A percentile compares a stretch with the other conserved stretches of the same genome.
Evolutionary conservation across 2,888 invertebrate genomes (phyloP).

Genomic region (Cataglyphis rosenhaueri): DNA sequence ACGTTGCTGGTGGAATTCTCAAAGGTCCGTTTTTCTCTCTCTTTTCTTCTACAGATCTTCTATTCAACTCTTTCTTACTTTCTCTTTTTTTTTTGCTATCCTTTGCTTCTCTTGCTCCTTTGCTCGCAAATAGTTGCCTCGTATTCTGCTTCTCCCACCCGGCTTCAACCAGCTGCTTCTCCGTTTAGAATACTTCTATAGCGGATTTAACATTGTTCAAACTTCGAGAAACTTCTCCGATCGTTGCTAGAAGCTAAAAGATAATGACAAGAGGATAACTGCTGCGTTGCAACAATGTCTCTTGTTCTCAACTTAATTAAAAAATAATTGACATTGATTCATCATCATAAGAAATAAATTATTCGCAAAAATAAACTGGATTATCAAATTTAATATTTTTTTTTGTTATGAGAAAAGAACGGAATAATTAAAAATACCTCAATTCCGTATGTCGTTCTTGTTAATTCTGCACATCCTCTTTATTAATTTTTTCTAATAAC

Average conservation of each 20-base stretch:
- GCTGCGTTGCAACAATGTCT: not conserved
- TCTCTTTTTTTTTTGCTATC: conserved; percentile 1
- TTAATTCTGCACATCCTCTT: not conserved
- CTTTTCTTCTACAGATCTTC: conserved; percentile 17
- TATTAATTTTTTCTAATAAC: not conserved
- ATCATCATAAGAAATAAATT: not conserved
- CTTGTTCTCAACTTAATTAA: not conserved
- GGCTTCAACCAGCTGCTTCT: not conserved
- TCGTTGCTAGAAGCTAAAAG: not conserved
- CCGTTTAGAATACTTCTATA: not conserved
- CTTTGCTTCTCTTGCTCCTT: conserved; percentile 8
- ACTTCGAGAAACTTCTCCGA: not conserved
- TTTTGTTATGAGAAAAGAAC: not conserved
- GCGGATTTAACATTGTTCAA: not conserved
- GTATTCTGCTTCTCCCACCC: not conserved
- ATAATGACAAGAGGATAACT: not conserved
- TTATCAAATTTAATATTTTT: not conserved
- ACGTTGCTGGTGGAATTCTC: not conserved
- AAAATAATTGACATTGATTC: not conserved
- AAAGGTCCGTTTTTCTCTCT: not conserved
- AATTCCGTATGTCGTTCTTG: not conserved
- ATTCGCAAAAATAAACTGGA: not conserved
- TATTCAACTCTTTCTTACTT: conserved; percentile 1
- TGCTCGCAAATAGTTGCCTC: not conserved
- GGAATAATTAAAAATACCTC: not conserved